A percentile compares a stretch with the other conserved stretches of the same genome.
These are phyloP conservation scores for Octonoba sinensis DNA, from an alignment of 2,888 invertebrate genomes.

Conservation along the genomic window DNA sequence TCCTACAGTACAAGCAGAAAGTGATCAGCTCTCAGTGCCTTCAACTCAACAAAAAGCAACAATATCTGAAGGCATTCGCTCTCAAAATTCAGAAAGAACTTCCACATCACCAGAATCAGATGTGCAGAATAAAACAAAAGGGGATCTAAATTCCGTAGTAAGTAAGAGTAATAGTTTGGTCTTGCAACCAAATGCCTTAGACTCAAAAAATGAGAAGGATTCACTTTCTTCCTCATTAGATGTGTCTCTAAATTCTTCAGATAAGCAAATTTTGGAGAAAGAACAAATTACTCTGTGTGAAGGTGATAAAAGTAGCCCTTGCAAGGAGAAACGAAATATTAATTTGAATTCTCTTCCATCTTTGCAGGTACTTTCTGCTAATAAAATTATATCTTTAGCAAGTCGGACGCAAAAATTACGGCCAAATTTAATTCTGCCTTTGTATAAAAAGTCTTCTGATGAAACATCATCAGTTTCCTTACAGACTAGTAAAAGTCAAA, in stretches of 20 bases:
- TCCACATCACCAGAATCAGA: neutral
- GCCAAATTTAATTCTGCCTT: conserved; percentile 21
- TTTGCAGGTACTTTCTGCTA: conserved; percentile 56
- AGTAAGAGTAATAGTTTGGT: too few species aligned
- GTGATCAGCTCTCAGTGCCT: conserved; percentile 47
- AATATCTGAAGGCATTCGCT: neutral
- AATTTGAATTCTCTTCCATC: conserved; percentile 47
- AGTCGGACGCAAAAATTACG: conserved; percentile 36
- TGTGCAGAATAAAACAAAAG: neutral
- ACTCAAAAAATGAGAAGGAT: too few species aligned
- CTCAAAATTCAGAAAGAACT: too few species aligned
- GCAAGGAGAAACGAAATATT: conserved; percentile 6
- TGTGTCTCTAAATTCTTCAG: too few species aligned
- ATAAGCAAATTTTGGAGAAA: too few species aligned
- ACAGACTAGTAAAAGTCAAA: conserved; percentile 2
- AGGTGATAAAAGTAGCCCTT: too few species aligned
- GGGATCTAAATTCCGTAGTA: neutral
- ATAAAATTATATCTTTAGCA: conserved; percentile 54
- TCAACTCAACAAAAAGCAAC: conserved; percentile 18
- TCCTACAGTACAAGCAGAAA: conserved; percentile 26
- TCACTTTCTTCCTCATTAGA: too few species aligned
- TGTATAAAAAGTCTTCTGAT: conserved; percentile 9
- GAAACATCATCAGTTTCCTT: conserved; percentile 19
- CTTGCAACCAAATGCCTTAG: too few species aligned
- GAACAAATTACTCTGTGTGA: too few species aligned